A percentile compares a stretch with the other conserved stretches of the same genome.
These are phyloP conservation scores for Enteromius radiatus DNA, from an alignment of 2,797 vertebrate species.

Conservation along the genomic window DNA sequence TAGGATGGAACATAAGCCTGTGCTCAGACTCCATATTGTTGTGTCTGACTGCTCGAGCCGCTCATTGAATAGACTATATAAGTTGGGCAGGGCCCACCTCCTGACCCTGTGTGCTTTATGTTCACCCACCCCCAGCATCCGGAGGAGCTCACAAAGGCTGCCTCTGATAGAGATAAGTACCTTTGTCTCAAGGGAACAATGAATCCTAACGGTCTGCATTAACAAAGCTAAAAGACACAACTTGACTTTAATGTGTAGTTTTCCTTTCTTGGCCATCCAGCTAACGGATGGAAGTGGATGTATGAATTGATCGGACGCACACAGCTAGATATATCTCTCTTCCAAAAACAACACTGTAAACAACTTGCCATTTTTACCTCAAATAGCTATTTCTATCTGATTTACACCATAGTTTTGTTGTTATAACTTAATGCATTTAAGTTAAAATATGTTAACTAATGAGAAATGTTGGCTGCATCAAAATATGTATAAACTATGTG, in stretches of 20 bases:
- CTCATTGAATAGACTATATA: neutral
- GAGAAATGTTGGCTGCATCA: neutral
- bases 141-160: conserved; percentile 67
- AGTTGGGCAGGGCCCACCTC: conserved; percentile 25
- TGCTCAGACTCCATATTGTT: conserved; percentile 11
- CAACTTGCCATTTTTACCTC: neutral
- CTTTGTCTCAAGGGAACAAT: conserved; percentile 69
- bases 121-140: conserved; percentile 38
- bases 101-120: conserved; percentile 20
- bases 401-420: neutral
- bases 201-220: conserved; percentile 58
- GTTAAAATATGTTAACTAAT: neutral
- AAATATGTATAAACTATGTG: neutral
- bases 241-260: conserved; percentile 10
- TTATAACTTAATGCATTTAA: neutral
- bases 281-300: neutral
- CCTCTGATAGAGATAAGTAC: conserved; percentile 67
- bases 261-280: neutral
- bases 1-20: neutral
- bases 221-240: conserved; percentile 44
- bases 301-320: neutral
- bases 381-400: neutral
- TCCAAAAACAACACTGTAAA: neutral
- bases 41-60: conserved; percentile 3
- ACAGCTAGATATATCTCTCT: neutral